Percentiles rank a stretch among this genome's conserved stretches.
phyloP scores from a whole-genome alignment of 35 echinoderm and acorn worm species.

The Apostichopus japonicus region DNA sequence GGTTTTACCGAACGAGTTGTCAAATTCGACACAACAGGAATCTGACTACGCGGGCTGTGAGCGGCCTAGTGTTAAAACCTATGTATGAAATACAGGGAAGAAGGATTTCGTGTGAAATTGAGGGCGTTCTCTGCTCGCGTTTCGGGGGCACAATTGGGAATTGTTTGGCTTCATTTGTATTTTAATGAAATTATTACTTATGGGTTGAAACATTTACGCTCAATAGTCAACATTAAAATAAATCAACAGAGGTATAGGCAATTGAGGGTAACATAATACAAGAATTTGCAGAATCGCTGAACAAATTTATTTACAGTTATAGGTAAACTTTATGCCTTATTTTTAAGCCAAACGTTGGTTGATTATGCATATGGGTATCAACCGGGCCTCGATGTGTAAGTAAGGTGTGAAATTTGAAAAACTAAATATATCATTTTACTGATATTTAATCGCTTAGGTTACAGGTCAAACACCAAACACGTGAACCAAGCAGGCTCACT shows the following conservation, averaged over 20 bases:
- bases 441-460: constrained; percentile 23
- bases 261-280: constrained; percentile 35
- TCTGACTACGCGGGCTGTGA: constrained; percentile 14
- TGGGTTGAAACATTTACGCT: neutral
- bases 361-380: neutral
- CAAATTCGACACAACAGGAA: constrained; percentile 32
- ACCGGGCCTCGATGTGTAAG: constrained; percentile 28
- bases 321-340: neutral
- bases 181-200: constrained; percentile 50
- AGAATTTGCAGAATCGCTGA: neutral
- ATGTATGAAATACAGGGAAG: constrained; percentile 43
- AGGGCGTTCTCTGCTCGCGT: constrained; percentile 30
- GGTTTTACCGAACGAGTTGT: constrained; percentile 22
- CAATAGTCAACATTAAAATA: constrained; percentile 5
- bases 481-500: neutral
- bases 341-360: neutral
- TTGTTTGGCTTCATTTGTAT: constrained; percentile 15
- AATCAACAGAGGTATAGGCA: constrained; percentile 22
- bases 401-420: constrained; percentile 8
- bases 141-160: neutral
- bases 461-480: neutral
- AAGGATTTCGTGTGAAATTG: constrained; percentile 28
- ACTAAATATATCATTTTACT: neutral
- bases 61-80: constrained; percentile 55
- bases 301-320: neutral